A percentile compares a stretch with the other conserved stretches of the same genome.
Evolutionary conservation across 1,140 invertebrate species (phyloP).

Genomic region (Polypedilum pembai): DNA sequence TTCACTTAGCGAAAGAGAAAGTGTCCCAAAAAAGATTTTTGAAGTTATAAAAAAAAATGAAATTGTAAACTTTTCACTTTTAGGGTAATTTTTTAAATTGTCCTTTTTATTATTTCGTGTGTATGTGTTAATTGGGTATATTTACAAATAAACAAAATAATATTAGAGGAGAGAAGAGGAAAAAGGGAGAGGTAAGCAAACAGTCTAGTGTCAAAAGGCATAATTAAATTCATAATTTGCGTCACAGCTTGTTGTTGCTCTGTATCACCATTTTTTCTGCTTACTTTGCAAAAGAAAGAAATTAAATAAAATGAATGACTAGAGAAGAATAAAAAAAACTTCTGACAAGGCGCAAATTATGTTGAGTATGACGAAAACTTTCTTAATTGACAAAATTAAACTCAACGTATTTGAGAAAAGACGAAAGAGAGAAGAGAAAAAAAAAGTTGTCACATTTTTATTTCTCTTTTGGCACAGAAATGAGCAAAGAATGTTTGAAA

Average conservation of each 20-base stretch:
- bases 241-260: background rate
- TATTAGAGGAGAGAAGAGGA: background rate
- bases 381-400: conserved; percentile 18
- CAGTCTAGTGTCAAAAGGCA: conserved; percentile 11
- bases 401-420: background rate
- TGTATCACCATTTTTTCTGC: background rate
- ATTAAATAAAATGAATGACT: background rate
- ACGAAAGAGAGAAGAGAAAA: background rate
- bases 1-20: background rate
- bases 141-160: background rate
- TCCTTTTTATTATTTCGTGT: background rate
- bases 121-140: background rate
- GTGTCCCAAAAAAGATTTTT: background rate
- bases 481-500: background rate
- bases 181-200: conserved; percentile 9
- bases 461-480: background rate
- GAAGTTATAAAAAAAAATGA: background rate
- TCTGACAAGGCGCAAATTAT: background rate
- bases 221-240: conserved; percentile 19
- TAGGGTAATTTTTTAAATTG: background rate
- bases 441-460: background rate
- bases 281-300: background rate
- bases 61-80: background rate
- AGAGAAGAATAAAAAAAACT: background rate
- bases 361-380: background rate